Evolutionary conservation across 2,888 invertebrate species (phyloP).

Genomic region (Acanthosepion lycidas): DNA sequence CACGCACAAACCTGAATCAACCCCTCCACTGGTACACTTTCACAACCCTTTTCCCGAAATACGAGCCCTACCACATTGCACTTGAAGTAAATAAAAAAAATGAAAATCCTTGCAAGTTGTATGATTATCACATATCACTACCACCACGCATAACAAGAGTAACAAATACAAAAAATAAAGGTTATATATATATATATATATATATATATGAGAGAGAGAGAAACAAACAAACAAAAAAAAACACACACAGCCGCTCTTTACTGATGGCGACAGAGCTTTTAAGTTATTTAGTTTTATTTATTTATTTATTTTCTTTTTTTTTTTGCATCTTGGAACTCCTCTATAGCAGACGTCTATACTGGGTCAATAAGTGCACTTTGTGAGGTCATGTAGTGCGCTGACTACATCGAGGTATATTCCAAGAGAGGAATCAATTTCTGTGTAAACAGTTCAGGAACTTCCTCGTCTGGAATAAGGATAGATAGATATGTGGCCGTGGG

Average conservation of each 20-base stretch:
- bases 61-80: not conserved
- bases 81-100: not conserved
- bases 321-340: slow-evolving; percentile 5
- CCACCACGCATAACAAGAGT: not conserved
- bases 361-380: slow-evolving; percentile 13
- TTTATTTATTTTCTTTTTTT: not conserved
- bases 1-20: not conserved
- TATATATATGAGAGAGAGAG: too few relatives aligned
- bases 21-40: not conserved
- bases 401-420: not conserved
- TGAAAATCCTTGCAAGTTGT: not conserved
- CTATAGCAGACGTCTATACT: not conserved
- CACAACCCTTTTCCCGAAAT: not conserved
- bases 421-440: not conserved
- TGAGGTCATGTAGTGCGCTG: not conserved
- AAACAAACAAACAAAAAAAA: too few relatives aligned
- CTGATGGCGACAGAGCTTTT: not conserved
- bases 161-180: not conserved
- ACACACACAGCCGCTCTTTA: not conserved
- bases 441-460: slow-evolving; percentile 14
- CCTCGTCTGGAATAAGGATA: not conserved
- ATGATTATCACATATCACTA: not conserved
- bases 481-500: not conserved
- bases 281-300: not conserved
- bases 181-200: not conserved